Evolutionary conservation across 2,797 vertebrate species (phyloP), one percentile per base, ranked within the genome.

Genomic region (Tolypeutes matacus): DNA sequence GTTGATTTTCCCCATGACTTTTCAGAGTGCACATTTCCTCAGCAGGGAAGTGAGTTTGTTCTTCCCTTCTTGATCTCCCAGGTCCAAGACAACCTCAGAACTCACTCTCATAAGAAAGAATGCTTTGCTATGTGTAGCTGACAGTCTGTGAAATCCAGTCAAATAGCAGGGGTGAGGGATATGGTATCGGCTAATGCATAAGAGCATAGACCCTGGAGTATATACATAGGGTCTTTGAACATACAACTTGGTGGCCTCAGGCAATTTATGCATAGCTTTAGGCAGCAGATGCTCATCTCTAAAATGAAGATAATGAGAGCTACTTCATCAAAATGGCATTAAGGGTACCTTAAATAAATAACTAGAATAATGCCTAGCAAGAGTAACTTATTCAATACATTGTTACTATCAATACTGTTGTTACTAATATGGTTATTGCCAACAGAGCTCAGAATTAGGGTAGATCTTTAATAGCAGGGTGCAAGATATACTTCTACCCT

Each of bases 131-230:
- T 14, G 2, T 67, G 7, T 78, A 64, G 25, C 23, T 91, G n/a
- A 8, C 7, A 69, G 1, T 81, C 31, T 81, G 15, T 89, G 34
- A 81, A 89, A 81, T 72, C 13, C 15, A 72, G 17, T 7, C 31
- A 56, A 46, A 27, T 20, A 4, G 18, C 5, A 7, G 12, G 0
- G 18, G 0, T n/a, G 7, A 29, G 8, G 1, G 42, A 46, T 56
- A 27, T 27, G 9, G 9, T 39, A n/a, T 78, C 49, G 86, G 9
- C 17, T 64, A 29, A 27, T 60, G 18, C 0, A 8, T n/a, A 67
- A 86, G 36, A 72, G 18, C n/a, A 23, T 7, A 58, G 20, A 1
- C 7, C 69, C 7, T 27, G 2, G 17, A 15, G 67, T 46, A 15
- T 13, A 25, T 9, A 75, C 11, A 7, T 67, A 62, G 29, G 5